Base-by-base conservation (phyloP, 2,888 invertebrate genomes). In the Drosophila putrida region DNA sequence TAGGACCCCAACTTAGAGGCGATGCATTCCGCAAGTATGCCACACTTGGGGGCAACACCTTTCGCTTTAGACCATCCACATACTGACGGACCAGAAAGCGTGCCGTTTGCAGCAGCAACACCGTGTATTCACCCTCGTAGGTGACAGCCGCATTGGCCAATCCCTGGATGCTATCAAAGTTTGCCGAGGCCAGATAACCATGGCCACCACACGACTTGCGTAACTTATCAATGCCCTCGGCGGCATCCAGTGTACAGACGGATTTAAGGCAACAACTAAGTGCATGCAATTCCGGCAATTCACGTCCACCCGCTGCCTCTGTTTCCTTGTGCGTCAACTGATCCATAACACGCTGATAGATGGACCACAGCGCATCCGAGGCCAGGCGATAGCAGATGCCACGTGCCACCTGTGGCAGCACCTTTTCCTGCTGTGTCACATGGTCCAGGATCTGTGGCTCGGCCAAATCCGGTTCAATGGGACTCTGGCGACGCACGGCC, bases 101-200 rank as follows among this genome's bases (percentile, higher is more conserved):
- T 2, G 98, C 97, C 1, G 97, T 96, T 93, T 99, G 98, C 63
- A 98, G 93, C 67, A 96, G 93, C 85, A 99, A 93, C 38, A 99
- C 98, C 0, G 98, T 98, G 92, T 98, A 98, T 93, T 99, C 98
- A 0, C 99, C 98, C 93, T 99, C 98, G 91, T 98, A 98, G 2
- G 98, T 98, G 91, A 96, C 96, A 67, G 96, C 96, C 28, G 98
- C 98, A 0, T 96, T 96, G 47, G 95, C 95, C 71, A 95, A 93
- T 0, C 96, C 96, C 91, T 97, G 98, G 6, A 96, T 96, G 71
- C 95, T 94, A 11, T 97, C 97, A 74, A 99, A 93, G 91, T 96
- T 97, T 74, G 97, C 96, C 25, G 95, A 94, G 11, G 95, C 94
- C 95, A 97, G 95, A 93, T 97, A 99, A 1, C 99, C 99, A 91